Percentiles rank a stretch among this genome's conserved stretches.
phyloP scores from a whole-genome alignment of 1,140 invertebrate genomes.

The Delia radicum region DNA sequence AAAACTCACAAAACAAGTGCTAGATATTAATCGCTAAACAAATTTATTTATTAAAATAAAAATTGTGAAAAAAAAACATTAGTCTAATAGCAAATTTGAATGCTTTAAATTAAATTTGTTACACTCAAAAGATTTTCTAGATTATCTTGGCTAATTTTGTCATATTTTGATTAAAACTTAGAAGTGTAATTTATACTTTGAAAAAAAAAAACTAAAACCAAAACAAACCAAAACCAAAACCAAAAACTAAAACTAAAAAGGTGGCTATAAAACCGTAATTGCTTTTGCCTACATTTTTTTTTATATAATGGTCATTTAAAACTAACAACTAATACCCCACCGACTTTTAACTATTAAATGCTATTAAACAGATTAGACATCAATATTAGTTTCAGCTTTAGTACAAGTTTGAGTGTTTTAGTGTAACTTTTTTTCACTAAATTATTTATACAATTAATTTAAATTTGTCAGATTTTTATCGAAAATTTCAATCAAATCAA shows the following conservation, averaged over 20 bases:
- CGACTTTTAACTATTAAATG: background rate
- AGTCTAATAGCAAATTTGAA: background rate
- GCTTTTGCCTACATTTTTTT: too few relatives aligned
- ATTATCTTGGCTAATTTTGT: slow-evolving; percentile 15
- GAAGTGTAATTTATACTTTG: background rate
- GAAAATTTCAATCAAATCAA: slow-evolving; percentile 17
- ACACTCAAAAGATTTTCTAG: slow-evolving; percentile 8
- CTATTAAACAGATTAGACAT: background rate
- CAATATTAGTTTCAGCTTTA: background rate
- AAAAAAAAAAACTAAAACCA: too few relatives aligned
- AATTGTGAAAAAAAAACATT: background rate
- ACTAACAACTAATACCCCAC: background rate
- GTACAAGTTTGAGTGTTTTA: background rate
- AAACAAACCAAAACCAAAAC: too few relatives aligned
- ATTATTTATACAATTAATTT: slow-evolving; percentile 21
- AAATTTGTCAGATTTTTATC: slow-evolving; percentile 24
- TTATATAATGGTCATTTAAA: too few relatives aligned
- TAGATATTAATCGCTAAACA: background rate
- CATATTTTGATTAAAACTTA: slow-evolving; percentile 17
- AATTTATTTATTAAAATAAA: background rate
- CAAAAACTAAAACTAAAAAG: too few relatives aligned
- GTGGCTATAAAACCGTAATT: too few relatives aligned
- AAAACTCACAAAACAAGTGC: background rate
- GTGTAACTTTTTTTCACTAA: background rate
- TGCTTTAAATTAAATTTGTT: slow-evolving; percentile 14